Evolutionary conservation across 1,140 invertebrate genomes (phyloP), one percentile per base, ranked within the genome.

Genomic region (Solen grandis): DNA sequence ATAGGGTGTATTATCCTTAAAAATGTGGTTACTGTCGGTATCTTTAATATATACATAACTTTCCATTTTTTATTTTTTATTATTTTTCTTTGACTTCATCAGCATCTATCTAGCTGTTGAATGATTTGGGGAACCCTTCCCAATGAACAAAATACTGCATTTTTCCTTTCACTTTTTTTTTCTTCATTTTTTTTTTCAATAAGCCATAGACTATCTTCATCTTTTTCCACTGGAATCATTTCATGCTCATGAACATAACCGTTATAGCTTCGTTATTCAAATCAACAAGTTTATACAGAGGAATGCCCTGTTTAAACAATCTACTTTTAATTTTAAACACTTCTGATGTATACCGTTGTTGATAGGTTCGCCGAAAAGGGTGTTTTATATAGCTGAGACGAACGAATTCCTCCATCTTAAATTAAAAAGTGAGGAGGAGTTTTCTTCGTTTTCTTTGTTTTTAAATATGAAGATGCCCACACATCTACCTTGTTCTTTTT

Each of bases 261-360:
- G 36, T 36, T 41, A 73, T 73, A 5, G 60, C 25, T 22, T 76
- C 73, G 29, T 38, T 55, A 19, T 55, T 65, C 13, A 76, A 46
- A 22, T 50, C 41, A 52, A 54, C 36, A 29, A 65, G 22, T 65
- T 63, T 54, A 54, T 65, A 54, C 2, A 76, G 27, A 2, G 46
- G 60, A 35, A 46, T 68, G 0, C 52, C 50, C 52, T 81, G 60
- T 81, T 52, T 70, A 60, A 72, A 72, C 3, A 62, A 2, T 72
- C 77, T 35, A n/a, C 31, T 80, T 27, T 38, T 54, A n/a, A n/a
- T n/a, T n/a, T n/a, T n/a, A n/a, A n/a, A n/a, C n/a, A n/a, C n/a
- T n/a, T n/a, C n/a, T n/a, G 68, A 35, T 19, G 68, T 73, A 54
- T 73, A 81, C 46, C 73, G 57, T 25, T 73, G 78, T 55, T 81